Base-by-base conservation (phyloP, 2,888 invertebrate genomes). In the Tuberolachnus salignus region DNA sequence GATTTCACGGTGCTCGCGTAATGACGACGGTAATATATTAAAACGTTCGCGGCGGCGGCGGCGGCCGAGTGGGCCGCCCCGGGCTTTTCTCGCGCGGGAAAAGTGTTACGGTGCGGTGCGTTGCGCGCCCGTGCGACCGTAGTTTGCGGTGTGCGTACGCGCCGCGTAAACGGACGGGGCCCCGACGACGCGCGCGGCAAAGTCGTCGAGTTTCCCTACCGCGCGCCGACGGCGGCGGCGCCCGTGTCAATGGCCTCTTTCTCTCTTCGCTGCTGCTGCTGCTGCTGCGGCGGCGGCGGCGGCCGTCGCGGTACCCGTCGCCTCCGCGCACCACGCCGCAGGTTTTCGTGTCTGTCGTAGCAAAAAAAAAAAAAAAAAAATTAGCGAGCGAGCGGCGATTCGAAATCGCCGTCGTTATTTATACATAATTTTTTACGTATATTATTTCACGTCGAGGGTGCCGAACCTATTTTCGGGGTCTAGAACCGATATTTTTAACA, bases 1-100 rank as follows among this genome's bases (percentile, higher is more conserved):
- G 63, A 73, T 73, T 73, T 73, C 63, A 42, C 23, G 51, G 72
- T 6, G 46, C 21, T 19, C 57, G 80, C 95, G 95, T 86, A 94
- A 95, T 67, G 82, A 34, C n/a, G n/a, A n/a, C n/a, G n/a, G n/a
- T n/a, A n/a, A n/a, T n/a, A n/a, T n/a, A n/a, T n/a, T n/a, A n/a
- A n/a, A n/a, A n/a, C n/a, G n/a, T n/a, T n/a, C 82, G 53, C 81
- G 81, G 42, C 57, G 1, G 21, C 42, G 23, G 11, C 69, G 23
- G 44, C 23, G 46, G 46, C 23, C 23, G n/a, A n/a, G n/a, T n/a
- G n/a, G n/a, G 46, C 53, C 44, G 64, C 74, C 75, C 46, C 16
- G 46, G 66, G 66, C 61, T 78, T 78, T 78, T 78, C 78, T 78
- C 78, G 78, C 34, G 34, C 67, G 49, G 78, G 67, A 67, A 78